These are phyloP conservation scores for Plestiodon gilberti DNA, from an alignment of 2,113 vertebrate genomes.

Conservation along the genomic window DNA sequence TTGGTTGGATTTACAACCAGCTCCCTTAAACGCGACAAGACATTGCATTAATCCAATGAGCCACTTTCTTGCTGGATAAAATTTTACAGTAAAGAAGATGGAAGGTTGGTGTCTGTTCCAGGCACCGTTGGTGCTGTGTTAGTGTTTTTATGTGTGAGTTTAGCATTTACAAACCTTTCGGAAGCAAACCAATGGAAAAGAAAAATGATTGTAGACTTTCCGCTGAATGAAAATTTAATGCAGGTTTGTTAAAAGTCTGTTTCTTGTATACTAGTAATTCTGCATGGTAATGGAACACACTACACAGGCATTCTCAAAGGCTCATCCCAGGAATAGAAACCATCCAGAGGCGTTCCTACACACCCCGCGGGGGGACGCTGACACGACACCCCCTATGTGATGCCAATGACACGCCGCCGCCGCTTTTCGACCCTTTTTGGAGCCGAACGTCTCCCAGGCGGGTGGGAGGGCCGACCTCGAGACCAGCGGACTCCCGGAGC, in stretches of 20 bases:
- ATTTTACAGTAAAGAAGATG: constrained; percentile 48
- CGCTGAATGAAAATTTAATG: constrained; percentile 45
- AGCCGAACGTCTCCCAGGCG: no score
- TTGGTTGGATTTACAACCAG: constrained; percentile 27
- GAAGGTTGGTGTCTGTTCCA: constrained; percentile 28
- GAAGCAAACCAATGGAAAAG: constrained; percentile 49
- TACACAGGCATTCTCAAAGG: not conserved
- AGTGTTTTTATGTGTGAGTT: constrained; percentile 31
- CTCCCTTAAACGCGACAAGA: constrained; percentile 41
- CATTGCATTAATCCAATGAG: constrained; percentile 34
- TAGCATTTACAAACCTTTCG: constrained; percentile 55
- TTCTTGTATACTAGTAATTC: not conserved
- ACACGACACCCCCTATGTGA: no score
- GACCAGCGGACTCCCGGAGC: no score
- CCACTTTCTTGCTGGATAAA: constrained; percentile 43
- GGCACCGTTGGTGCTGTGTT: not conserved
- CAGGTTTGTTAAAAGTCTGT: constrained; percentile 21
- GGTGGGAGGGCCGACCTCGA: no score
- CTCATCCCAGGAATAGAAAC: not conserved
- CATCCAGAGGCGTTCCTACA: no score
- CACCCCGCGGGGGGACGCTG: no score
- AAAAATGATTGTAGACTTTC: constrained; percentile 41
- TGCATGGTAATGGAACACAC: not conserved
- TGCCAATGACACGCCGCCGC: no score
- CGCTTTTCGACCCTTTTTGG: no score